Evolutionary conservation across 2,113 vertebrate species (phyloP), one percentile per base, ranked within the genome.

Genomic region (Gambusia holbrooki): DNA sequence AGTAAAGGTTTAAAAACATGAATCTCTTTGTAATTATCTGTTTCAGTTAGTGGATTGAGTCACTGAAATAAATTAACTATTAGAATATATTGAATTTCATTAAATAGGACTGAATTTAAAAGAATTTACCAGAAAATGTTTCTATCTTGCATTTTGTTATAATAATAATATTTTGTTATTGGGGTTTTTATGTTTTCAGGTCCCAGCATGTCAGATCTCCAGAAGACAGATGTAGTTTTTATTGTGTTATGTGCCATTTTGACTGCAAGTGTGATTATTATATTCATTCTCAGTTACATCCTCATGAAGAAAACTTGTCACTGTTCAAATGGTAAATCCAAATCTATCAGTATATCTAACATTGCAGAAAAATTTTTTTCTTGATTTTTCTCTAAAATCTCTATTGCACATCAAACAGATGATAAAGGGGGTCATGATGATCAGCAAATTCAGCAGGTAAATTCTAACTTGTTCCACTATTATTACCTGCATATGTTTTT

Each of bases 361-460:
- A 42, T 12, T 35, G 32, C 35, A 29, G 25, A 5, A 62, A 28
- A 48, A 25, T n/a, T 2, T 12, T 13, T 25, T 42, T 28, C 33
- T 40, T 40, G 9, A 15, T 0, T 64, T 0, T 54, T 2, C 0
- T 22, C 14, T 32, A 0, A 68, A 15, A 48, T 51, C 14, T 37
- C 0, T 64, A 12, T 33, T 8, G 42, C 7, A 68, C 29, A 28
- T 27, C 0, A 62, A 73, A 62, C 32, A 76, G 42, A 62, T 11
- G 3, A 28, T 69, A 19, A 12, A 60, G 28, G 54, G 54, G 28
- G 2, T 0, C n/a, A 35, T 0, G 25, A 5, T 30, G 27, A 60
- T 30, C 72, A 40, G 29, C 65, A 66, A 35, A 51, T 7, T 40
- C 51, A 71, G 33, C 69, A 82, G 84, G 87, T 88, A 64, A 74